phyloP scores from a whole-genome alignment of 2,888 invertebrate species.

The Dione juno region DNA sequence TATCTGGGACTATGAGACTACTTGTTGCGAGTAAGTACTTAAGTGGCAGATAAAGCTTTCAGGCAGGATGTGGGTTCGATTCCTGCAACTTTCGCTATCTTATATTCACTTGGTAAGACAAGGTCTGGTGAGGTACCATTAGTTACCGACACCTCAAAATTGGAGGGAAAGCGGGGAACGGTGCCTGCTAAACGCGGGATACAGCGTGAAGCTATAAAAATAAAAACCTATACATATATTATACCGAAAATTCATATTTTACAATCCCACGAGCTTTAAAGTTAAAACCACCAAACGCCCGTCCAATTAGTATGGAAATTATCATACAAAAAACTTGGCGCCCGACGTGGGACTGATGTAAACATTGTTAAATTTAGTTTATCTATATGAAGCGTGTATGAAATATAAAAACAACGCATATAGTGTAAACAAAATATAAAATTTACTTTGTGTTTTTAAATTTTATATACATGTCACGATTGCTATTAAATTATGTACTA shows the following conservation, averaged over 20 bases:
- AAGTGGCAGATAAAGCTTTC: too few relatives aligned
- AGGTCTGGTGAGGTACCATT: too few relatives aligned
- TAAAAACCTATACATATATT: background rate
- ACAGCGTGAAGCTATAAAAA: background rate
- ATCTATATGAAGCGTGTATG: background rate
- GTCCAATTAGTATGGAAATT: conserved; percentile 10
- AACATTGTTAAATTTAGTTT: background rate
- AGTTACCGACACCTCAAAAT: too few relatives aligned
- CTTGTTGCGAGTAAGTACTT: conserved; percentile 88
- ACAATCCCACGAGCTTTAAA: conserved; percentile 4
- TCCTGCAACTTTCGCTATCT: too few relatives aligned
- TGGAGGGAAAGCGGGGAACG: too few relatives aligned
- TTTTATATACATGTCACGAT: conserved; percentile 11
- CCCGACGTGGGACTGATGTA: conserved; percentile 7
- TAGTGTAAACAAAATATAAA: background rate
- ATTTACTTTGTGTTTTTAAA: too few relatives aligned
- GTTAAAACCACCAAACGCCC: background rate
- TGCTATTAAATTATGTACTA: too few relatives aligned
- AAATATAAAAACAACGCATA: conserved; percentile 7
- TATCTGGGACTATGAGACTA: conserved; percentile 84
- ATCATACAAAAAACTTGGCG: conserved; percentile 5
- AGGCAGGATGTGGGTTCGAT: too few relatives aligned
- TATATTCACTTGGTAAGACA: too few relatives aligned
- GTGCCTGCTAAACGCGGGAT: background rate
- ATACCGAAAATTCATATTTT: background rate